A percentile compares a stretch with the other conserved stretches of the same genome.
These are phyloP conservation scores for Sphaerophoria rueppellii DNA, from an alignment of 2,888 invertebrate genomes.

Conservation along the genomic window DNA sequence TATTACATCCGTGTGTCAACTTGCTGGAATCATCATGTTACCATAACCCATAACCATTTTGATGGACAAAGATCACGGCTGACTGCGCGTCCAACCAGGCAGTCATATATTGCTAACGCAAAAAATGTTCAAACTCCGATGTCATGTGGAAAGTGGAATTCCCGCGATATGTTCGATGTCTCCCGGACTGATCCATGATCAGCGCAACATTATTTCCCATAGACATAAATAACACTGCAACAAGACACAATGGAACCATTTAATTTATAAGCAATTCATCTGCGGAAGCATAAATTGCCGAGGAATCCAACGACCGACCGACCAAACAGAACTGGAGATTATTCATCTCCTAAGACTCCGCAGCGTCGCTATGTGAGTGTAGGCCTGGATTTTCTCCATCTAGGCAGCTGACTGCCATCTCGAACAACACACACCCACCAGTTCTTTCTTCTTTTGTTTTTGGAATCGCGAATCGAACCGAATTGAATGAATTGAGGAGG, in stretches of 20 bases:
- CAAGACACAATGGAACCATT: conserved; percentile 74
- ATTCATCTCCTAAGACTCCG: conserved; percentile 51
- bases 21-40: conserved; percentile 54
- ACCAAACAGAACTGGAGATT: conserved; percentile 54
- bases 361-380: conserved; percentile 19
- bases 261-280: conserved; percentile 74
- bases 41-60: conserved; percentile 74
- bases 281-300: conserved; percentile 72
- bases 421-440: conserved; percentile 65
- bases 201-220: conserved; percentile 68
- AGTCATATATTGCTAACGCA: conserved; percentile 14
- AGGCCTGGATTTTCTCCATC: conserved; percentile 33
- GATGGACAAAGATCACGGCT: conserved; percentile 59
- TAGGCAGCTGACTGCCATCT: conserved; percentile 39
- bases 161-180: conserved; percentile 6
- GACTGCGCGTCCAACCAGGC: conserved; percentile 30
- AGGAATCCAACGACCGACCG: conserved; percentile 28
- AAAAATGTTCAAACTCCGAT: conserved; percentile 38
- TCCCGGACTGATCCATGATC: conserved; percentile 46
- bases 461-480: neutral
- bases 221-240: conserved; percentile 72
- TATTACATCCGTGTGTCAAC: conserved; percentile 66
- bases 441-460: conserved; percentile 11
- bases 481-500: neutral
- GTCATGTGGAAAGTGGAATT: conserved; percentile 55